Percentiles rank a stretch among this genome's conserved stretches.
Evolutionary conservation across 1,140 invertebrate genomes (phyloP).

Genomic region (Ditylenchus dipsaci): DNA sequence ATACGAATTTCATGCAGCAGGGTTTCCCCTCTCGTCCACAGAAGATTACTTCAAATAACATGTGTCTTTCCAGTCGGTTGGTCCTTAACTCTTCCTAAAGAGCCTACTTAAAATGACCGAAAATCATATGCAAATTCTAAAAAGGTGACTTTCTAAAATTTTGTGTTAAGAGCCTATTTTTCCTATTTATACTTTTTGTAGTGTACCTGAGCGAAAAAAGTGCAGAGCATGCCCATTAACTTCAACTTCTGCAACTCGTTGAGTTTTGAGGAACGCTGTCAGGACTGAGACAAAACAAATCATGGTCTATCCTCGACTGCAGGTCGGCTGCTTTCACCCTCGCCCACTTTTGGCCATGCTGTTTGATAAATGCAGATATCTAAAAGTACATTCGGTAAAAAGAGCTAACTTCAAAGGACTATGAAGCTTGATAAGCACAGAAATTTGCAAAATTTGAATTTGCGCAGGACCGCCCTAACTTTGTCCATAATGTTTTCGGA

Average conservation of each 20-base stretch:
- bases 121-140: too few species aligned
- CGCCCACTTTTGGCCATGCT: conserved; percentile 7
- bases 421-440: too few species aligned
- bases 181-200: too few species aligned
- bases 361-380: not conserved
- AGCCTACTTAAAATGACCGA: not conserved
- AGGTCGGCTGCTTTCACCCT: conserved; percentile 3
- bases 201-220: not conserved
- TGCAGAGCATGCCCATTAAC: conserved; percentile 3
- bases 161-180: too few species aligned
- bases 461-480: too few species aligned
- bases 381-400: not conserved
- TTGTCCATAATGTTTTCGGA: too few species aligned
- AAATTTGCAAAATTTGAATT: too few species aligned
- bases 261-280: conserved; percentile 3
- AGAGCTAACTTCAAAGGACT: not conserved
- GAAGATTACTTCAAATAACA: conserved; percentile 7
- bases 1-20: conserved; percentile 7
- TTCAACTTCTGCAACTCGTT: conserved; percentile 2
- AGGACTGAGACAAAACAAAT: conserved; percentile 5
- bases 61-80: not conserved
- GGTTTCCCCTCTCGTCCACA: conserved; percentile 6
- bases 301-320: conserved; percentile 4
- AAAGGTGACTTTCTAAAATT: too few species aligned
- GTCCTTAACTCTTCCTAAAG: not conserved